A percentile compares a stretch with the other conserved stretches of the same genome.
Conservation (phyloP, 2,113 vertebrate genomes). For the Gila orcuttii region DNA sequence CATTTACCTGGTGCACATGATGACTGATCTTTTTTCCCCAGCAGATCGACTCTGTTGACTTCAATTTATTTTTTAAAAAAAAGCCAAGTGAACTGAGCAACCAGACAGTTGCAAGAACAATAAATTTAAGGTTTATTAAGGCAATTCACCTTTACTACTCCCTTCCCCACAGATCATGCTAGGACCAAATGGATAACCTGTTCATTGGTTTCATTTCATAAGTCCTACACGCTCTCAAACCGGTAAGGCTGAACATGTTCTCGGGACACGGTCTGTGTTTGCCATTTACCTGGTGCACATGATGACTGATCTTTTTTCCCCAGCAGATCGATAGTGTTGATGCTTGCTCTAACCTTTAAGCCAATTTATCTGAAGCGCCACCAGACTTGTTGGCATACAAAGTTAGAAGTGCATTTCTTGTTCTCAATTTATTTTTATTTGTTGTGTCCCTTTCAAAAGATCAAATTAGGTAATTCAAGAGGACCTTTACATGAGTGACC, state of each 20-base stretch:
- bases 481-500: neutral
- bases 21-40: conserved; percentile 63
- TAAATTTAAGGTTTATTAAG: too few relatives aligned
- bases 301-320: conserved; percentile 65
- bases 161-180: neutral
- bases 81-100: conserved; percentile 56
- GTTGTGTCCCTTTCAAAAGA: fast-evolving
- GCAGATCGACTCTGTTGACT: conserved; percentile 63
- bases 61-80: too few relatives aligned
- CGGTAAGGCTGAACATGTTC: neutral
- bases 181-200: too few relatives aligned
- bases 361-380: conserved; percentile 58
- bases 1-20: neutral
- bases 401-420: neutral
- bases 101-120: too few relatives aligned
- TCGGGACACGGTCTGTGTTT: too few relatives aligned
- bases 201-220: neutral
- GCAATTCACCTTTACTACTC: neutral
- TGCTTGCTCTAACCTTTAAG: conserved; percentile 48
- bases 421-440: neutral
- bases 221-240: too few relatives aligned
- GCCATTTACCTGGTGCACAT: neutral
- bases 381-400: neutral
- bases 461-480: neutral
- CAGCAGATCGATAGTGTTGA: conserved; percentile 65